These are phyloP conservation scores for Orchesellides sinensis DNA, from an alignment of 2,888 invertebrate genomes.

Conservation along the genomic window DNA sequence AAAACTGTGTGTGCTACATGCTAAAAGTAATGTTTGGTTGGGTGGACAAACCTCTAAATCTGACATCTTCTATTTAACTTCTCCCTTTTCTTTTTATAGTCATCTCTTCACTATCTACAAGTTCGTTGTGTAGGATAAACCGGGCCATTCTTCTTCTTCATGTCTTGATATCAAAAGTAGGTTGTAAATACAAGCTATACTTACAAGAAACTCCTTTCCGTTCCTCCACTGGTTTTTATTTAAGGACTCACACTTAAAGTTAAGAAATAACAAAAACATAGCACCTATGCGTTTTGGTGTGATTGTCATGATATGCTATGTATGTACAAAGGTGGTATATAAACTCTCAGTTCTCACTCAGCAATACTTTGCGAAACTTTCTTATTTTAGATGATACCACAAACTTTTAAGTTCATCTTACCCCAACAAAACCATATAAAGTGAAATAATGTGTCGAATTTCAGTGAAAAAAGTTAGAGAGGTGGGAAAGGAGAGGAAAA, in stretches of 20 bases:
- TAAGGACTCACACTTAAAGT: background rate
- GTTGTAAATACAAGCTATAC: slow-evolving; percentile 29
- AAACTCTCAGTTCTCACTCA: slow-evolving; percentile 4
- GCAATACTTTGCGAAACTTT: background rate
- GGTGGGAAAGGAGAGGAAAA: slow-evolving; percentile 16
- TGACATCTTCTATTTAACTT: slow-evolving; percentile 53
- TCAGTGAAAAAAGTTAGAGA: background rate
- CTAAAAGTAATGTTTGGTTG: slow-evolving; percentile 49
- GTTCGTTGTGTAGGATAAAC: background rate
- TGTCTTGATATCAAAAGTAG: slow-evolving; percentile 40
- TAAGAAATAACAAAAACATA: slow-evolving; percentile 4
- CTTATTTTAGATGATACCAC: slow-evolving; percentile 19
- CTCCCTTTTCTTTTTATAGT: background rate
- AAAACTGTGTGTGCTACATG: background rate
- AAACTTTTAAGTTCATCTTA: slow-evolving; percentile 35
- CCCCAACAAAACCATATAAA: slow-evolving; percentile 15
- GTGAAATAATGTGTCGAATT: slow-evolving; percentile 19
- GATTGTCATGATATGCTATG: slow-evolving; percentile 9
- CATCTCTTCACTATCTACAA: slow-evolving; percentile 6
- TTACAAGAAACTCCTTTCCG: background rate
- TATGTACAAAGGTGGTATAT: background rate
- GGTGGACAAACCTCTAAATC: slow-evolving; percentile 61
- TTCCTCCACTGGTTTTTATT: background rate
- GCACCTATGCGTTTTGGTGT: background rate
- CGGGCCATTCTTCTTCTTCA: slow-evolving; percentile 48